Conservation (phyloP, 2,888 invertebrate species). For the Bimastos eiseni region DNA sequence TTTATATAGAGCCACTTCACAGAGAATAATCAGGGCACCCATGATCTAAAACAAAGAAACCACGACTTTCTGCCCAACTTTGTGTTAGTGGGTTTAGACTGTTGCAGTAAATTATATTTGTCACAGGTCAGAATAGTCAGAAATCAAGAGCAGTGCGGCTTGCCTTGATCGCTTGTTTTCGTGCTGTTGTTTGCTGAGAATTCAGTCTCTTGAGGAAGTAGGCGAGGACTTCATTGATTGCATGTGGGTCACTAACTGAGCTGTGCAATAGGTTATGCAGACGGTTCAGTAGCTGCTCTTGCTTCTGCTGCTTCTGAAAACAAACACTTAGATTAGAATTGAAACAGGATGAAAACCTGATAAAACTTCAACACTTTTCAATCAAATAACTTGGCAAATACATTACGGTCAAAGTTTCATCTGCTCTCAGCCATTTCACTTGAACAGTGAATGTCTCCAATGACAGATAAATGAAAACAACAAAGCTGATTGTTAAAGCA, state of each 20-base stretch:
- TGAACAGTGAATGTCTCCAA: neutral
- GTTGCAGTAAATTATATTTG: neutral
- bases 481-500: no score
- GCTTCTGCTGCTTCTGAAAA: conserved; percentile 65
- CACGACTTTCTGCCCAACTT: no score
- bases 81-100: no score
- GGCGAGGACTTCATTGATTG: conserved; percentile 82
- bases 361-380: neutral
- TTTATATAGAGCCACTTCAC: no score
- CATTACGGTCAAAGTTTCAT: neutral
- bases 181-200: conserved; percentile 77
- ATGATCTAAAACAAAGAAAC: no score
- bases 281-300: conserved; percentile 75
- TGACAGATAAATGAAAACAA: neutral
- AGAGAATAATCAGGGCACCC: no score
- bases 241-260: conserved; percentile 58
- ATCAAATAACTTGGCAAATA: neutral
- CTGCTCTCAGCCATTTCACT: neutral
- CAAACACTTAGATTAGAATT: neutral
- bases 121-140: neutral
- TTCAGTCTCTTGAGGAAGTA: conserved; percentile 84
- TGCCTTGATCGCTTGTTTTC: conserved; percentile 74
- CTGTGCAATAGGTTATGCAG: conserved; percentile 69
- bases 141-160: neutral
- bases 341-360: neutral